Conservation (phyloP, 2,888 invertebrate species). For the Macaria notata region DNA sequence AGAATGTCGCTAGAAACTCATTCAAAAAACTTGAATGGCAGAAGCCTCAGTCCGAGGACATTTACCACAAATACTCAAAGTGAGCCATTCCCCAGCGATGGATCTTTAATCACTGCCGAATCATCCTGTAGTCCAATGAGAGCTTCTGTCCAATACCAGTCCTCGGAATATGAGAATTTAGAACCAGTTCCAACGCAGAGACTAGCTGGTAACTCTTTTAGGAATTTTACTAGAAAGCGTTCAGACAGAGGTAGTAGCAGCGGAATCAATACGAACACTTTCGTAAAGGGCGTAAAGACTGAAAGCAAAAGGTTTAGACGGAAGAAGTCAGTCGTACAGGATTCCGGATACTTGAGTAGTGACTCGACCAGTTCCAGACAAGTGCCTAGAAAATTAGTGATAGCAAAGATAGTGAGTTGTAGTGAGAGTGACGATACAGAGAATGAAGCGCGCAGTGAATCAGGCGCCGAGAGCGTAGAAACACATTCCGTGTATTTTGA, state of each 20-base stretch:
- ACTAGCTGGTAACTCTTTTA: slow-evolving; percentile 45
- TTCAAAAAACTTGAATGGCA: slow-evolving; percentile 86
- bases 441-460: slow-evolving; percentile 92
- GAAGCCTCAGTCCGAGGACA: slow-evolving; percentile 82
- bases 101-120: slow-evolving; percentile 48
- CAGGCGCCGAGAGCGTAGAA: slow-evolving; percentile 93
- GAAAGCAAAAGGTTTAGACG: slow-evolving; percentile 59
- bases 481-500: slow-evolving; percentile 94
- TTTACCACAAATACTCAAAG: slow-evolving; percentile 50
- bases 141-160: slow-evolving; percentile 77
- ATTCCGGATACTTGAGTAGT: slow-evolving; percentile 93
- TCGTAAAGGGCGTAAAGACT: slow-evolving; percentile 57
- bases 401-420: slow-evolving; percentile 81
- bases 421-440: slow-evolving; percentile 91
- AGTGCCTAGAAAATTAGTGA: slow-evolving; percentile 65
- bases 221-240: slow-evolving; percentile 50
- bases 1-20: slow-evolving; percentile 59
- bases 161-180: slow-evolving; percentile 76
- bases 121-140: slow-evolving; percentile 64
- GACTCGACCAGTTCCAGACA: slow-evolving; percentile 86
- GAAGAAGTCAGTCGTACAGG: slow-evolving; percentile 80
- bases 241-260: slow-evolving; percentile 39
- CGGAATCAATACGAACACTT: slow-evolving; percentile 66
- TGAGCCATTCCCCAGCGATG: slow-evolving; percentile 44
- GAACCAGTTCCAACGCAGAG: slow-evolving; percentile 40